Conservation (phyloP, 2,888 invertebrate species). For the Drosophila anceps region DNA sequence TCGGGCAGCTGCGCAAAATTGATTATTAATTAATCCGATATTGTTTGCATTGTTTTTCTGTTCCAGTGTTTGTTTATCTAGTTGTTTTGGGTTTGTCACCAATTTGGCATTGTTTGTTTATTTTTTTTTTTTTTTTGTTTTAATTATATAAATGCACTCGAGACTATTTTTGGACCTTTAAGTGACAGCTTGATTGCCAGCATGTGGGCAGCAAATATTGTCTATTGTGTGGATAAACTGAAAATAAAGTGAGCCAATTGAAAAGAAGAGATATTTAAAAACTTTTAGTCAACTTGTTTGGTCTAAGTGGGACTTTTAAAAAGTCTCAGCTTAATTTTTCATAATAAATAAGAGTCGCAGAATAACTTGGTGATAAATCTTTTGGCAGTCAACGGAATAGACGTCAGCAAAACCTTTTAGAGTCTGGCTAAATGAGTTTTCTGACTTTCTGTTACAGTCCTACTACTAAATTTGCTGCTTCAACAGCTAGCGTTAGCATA, state of each 20-base stretch:
- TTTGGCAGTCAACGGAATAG: too few species aligned
- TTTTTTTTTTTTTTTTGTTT: background rate
- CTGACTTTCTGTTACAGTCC: background rate
- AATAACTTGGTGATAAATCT: too few species aligned
- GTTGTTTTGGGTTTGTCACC: conserved; percentile 10
- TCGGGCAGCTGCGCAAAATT: conserved; percentile 31
- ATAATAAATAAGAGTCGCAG: background rate
- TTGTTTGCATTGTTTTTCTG: background rate
- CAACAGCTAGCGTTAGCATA: too few species aligned
- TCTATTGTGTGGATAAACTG: too few species aligned
- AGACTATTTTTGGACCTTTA: conserved; percentile 19
- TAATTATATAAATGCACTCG: conserved; percentile 4
- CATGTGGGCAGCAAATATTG: background rate
- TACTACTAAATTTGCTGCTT: too few species aligned
- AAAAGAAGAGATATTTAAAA: background rate
- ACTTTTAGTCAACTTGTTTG: background rate
- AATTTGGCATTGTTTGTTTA: background rate
- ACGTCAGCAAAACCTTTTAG: too few species aligned
- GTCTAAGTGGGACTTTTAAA: background rate
- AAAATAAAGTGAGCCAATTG: background rate
- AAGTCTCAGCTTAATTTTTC: background rate
- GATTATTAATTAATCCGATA: conserved; percentile 45
- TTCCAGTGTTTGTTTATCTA: background rate
- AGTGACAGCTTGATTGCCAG: conserved; percentile 21
- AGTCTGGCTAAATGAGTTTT: too few species aligned